Evolutionary conservation across 2,113 vertebrate genomes (phyloP).

Genomic region (Tangachromis dhanisi): DNA sequence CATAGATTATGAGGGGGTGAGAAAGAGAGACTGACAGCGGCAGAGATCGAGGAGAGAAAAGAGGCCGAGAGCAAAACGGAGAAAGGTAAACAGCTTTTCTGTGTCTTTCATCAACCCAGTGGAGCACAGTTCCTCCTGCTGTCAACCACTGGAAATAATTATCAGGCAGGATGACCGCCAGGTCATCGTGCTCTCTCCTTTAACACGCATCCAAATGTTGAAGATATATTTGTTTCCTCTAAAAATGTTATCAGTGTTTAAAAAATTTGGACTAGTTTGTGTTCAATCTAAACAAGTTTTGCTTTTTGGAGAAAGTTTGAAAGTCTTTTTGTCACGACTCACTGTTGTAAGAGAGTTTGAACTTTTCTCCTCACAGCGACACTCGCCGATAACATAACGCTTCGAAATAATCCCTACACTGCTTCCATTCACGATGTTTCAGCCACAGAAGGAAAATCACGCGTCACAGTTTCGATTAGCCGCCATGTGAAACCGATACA

Average conservation of each 20-base stretch:
- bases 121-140: slow-evolving; percentile 41
- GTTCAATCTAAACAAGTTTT: background rate
- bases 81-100: slow-evolving; percentile 40
- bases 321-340: background rate
- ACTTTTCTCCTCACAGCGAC: background rate
- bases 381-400: background rate
- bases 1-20: slow-evolving; percentile 60
- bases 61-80: background rate
- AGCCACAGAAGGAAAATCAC: background rate
- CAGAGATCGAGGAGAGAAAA: background rate
- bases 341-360: background rate
- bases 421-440: background rate
- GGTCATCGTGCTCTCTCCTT: slow-evolving; percentile 31
- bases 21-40: slow-evolving; percentile 47
- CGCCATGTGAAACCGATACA: background rate
- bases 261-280: background rate
- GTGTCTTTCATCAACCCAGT: slow-evolving; percentile 45
- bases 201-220: background rate
- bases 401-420: fast-evolving
- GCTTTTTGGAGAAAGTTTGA: background rate
- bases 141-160: slow-evolving; percentile 57
- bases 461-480: background rate
- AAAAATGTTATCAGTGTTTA: background rate
- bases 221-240: background rate
- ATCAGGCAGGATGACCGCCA: slow-evolving; percentile 6